Base-by-base conservation (phyloP, 2,113 vertebrate species). In the Strix aluco region DNA sequence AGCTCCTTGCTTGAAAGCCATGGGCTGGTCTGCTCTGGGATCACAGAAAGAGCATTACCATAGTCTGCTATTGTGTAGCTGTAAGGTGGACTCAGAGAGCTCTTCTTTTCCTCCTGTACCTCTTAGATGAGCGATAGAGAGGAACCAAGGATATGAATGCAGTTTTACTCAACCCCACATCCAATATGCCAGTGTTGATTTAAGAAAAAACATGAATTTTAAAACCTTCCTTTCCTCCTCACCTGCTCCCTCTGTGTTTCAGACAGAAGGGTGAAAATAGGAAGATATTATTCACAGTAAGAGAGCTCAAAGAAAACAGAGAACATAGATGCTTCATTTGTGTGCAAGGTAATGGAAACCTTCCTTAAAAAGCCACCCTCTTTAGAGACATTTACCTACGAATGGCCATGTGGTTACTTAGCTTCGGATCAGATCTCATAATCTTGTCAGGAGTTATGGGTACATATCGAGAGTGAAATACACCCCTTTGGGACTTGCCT, bases 101-200 rank as follows among this genome's bases (percentile, higher is more conserved):
- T 55, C 72, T 83, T n/a, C 44, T 74, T 61, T 61, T 90, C 69
- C 73, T 87, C 78, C 61, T 46, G 23, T 42, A 59, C 59, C 73
- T 72, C 85, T 92, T 10, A 44, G 44, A 22, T 11, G 44, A 65
- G 26, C n/a, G 70, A 63, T 0, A 69, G 67, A 85, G 85, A 88
- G 75, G 92, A 92, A 67, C 25, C 18, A 65, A 2, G 46, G 65
- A 5, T 36, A 80, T 9, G 21, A 94, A 77, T 96, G 94, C 59
- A 65, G 94, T 93, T 96, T 96, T 96, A 96, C 90, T 96, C 95
- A 94, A 95, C 90, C 89, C 84, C 87, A 81, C 72, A 30, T 70
- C 78, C 89, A 92, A 86, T 54, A 94, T 49, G 18, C 25, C 40
- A 32, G 19, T 73, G 46, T 40, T 59, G 49, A 91, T 88, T 86